A percentile compares a stretch with the other conserved stretches of the same genome.
phyloP scores from a whole-genome alignment of 2,888 invertebrate species.

The Drosophila suboccidentalis region DNA sequence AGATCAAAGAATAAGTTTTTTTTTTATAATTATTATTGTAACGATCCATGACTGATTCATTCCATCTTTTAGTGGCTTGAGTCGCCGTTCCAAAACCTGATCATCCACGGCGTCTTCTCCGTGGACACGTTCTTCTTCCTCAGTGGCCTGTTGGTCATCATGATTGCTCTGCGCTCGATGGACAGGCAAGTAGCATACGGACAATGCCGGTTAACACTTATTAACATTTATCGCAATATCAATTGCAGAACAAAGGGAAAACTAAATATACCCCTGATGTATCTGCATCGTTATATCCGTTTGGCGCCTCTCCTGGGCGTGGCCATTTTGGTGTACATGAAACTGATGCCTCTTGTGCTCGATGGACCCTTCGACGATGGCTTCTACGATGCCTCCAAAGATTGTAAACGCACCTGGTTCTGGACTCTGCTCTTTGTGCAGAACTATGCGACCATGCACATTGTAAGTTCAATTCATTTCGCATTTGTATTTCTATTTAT shows the following conservation, averaged over 20 bases:
- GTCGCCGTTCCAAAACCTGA: slow-evolving; percentile 45
- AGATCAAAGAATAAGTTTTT: too few species aligned
- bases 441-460: slow-evolving; percentile 82
- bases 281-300: slow-evolving; percentile 82
- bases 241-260: slow-evolving; percentile 55
- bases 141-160: slow-evolving; percentile 87
- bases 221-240: too few species aligned
- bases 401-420: slow-evolving; percentile 85
- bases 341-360: slow-evolving; percentile 84
- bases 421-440: slow-evolving; percentile 85
- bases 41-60: neutral
- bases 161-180: slow-evolving; percentile 63
- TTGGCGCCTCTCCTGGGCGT: slow-evolving; percentile 86
- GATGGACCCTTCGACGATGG: slow-evolving; percentile 85
- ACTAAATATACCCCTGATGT: slow-evolving; percentile 74
- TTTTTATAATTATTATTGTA: too few species aligned
- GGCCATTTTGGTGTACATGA: slow-evolving; percentile 85
- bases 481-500: neutral
- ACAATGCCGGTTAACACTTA: neutral
- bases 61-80: slow-evolving; percentile 43
- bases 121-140: slow-evolving; percentile 88
- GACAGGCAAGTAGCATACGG: slow-evolving; percentile 39
- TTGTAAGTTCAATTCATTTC: slow-evolving; percentile 59
- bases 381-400: neutral
- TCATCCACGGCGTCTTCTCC: slow-evolving; percentile 84